phyloP scores from a whole-genome alignment of 2,797 vertebrate genomes.

The Rhinogobio ventralis region DNA sequence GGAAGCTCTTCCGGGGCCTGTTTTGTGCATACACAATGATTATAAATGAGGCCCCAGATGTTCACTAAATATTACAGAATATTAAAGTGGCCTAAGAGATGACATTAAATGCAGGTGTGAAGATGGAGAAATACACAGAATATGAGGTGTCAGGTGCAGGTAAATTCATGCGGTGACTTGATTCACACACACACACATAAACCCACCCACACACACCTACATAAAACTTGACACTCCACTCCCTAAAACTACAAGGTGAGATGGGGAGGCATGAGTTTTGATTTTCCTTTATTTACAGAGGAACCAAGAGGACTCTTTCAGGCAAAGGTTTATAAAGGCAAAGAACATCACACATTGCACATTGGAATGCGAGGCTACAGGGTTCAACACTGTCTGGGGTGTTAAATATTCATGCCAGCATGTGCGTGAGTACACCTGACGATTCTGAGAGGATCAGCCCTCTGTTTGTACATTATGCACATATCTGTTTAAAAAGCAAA shows the following conservation, averaged over 20 bases:
- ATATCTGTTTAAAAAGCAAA: constrained; percentile 45
- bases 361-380: constrained; percentile 56
- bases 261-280: constrained; percentile 66
- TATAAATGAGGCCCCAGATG: neutral
- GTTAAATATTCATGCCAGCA: constrained; percentile 69
- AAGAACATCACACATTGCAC: constrained; percentile 67
- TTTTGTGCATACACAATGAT: too few species aligned
- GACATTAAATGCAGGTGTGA: constrained; percentile 1
- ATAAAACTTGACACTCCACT: neutral
- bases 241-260: constrained; percentile 63
- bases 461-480: constrained; percentile 49
- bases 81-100: neutral
- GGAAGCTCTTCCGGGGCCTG: too few species aligned
- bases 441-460: constrained; percentile 44
- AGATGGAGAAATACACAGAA: neutral
- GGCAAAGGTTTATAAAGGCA: constrained; percentile 71
- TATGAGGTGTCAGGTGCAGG: neutral
- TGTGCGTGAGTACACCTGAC: constrained; percentile 24
- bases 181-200: neutral
- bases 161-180: neutral
- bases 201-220: constrained; percentile 30
- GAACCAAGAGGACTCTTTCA: constrained; percentile 68
- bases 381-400: constrained; percentile 62
- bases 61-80: neutral
- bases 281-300: constrained; percentile 67